Percentiles rank a stretch among this genome's conserved stretches.
phyloP scores from a whole-genome alignment of 2,888 invertebrate genomes.

The Nemurella pictetii region DNA sequence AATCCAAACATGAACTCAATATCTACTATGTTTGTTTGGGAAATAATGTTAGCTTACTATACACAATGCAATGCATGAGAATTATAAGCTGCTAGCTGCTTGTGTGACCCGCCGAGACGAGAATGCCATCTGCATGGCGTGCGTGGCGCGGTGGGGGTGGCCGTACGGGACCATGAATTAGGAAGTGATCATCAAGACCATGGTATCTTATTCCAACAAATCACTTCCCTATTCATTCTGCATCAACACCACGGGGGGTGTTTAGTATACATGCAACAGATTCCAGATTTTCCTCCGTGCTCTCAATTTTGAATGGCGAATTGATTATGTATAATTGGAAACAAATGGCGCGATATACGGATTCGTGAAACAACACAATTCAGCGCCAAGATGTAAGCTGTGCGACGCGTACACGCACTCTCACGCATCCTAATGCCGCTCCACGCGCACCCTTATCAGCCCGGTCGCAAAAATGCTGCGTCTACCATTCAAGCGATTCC shows the following conservation, averaged over 20 bases:
- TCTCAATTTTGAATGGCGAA: not conserved
- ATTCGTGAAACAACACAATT: not conserved
- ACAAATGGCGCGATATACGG: not conserved
- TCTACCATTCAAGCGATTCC: not conserved
- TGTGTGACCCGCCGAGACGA: not conserved
- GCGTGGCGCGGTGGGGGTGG: not conserved
- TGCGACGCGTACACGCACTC: too few relatives aligned
- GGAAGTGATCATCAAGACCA: not conserved
- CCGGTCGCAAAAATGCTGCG: not conserved
- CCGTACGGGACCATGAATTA: not conserved
- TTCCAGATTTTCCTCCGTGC: not conserved
- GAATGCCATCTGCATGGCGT: not conserved
- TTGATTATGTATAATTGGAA: not conserved
- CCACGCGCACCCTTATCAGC: not conserved
- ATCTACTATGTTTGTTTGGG: not conserved
- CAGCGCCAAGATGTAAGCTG: not conserved
- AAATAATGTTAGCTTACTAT: not conserved
- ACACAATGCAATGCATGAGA: not conserved
- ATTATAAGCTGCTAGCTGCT: not conserved
- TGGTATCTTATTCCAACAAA: not conserved
- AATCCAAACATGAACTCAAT: not conserved
- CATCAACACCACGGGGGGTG: not conserved
- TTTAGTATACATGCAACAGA: not conserved
- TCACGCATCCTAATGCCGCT: not conserved
- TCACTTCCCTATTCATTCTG: not conserved